These are phyloP conservation scores for Ariopsis seemanni DNA, from an alignment of 2,113 vertebrate species.

Conservation along the genomic window DNA sequence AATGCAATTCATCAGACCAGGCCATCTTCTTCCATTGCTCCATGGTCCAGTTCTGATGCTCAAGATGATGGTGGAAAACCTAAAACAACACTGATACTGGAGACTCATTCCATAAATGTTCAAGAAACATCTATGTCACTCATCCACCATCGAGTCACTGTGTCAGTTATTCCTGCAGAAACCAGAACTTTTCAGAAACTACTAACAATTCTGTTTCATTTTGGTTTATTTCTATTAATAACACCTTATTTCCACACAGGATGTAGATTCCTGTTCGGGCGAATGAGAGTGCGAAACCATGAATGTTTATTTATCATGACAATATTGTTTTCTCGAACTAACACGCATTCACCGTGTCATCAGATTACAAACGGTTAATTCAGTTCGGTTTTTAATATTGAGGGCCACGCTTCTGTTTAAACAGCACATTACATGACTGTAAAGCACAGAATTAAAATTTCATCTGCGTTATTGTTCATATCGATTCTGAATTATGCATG, in stretches of 20 bases:
- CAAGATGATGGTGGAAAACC: no score
- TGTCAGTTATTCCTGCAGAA: background rate
- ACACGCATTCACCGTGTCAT: background rate
- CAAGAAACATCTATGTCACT: no score
- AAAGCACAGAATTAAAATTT: constrained; percentile 41
- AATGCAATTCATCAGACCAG: no score
- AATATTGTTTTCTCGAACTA: background rate
- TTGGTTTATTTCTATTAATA: background rate
- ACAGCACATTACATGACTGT: constrained; percentile 15
- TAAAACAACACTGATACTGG: background rate
- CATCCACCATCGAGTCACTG: background rate
- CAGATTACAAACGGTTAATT: constrained; percentile 16
- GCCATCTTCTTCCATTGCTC: no score
- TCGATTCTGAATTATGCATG: constrained; percentile 46
- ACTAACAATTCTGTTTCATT: background rate
- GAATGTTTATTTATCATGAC: background rate
- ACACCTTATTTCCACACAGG: background rate
- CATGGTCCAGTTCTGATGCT: no score
- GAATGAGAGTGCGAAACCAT: background rate
- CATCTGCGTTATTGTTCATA: constrained; percentile 29
- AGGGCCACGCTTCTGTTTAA: constrained; percentile 29
- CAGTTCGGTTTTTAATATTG: constrained; percentile 25
- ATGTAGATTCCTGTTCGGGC: background rate
- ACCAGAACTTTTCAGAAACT: background rate
- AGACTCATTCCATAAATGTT: background rate